Evolutionary conservation across 2,888 invertebrate species (phyloP).

Genomic region (Trachelus tabidus): DNA sequence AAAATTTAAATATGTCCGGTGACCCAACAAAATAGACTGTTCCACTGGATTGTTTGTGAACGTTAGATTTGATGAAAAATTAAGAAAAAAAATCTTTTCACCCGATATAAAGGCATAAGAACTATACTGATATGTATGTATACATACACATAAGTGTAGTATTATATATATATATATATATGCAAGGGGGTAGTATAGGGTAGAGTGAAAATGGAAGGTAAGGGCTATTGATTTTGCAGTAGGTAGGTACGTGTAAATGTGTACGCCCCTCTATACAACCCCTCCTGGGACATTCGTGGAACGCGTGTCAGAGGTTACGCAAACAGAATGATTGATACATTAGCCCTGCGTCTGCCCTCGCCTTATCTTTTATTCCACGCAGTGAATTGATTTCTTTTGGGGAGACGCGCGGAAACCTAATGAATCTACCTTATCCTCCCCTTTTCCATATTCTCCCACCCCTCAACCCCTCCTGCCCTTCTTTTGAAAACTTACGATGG

Average conservation of each 20-base stretch:
- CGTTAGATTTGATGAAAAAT: background rate
- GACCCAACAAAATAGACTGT: too few relatives aligned
- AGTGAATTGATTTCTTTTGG: conserved; percentile 35
- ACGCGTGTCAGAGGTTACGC: conserved; percentile 58
- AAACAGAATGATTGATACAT: conserved; percentile 50
- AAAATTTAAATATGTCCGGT: background rate
- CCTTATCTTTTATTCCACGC: conserved; percentile 31
- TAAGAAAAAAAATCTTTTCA: background rate
- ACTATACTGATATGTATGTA: background rate
- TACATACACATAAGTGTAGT: background rate
- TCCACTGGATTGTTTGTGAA: background rate
- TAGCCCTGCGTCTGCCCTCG: conserved; percentile 33
- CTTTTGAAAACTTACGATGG: conserved; percentile 4
- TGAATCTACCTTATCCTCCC: conserved; percentile 1
- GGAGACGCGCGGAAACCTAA: conserved; percentile 15
- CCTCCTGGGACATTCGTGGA: conserved; percentile 18
- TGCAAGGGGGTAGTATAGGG: background rate
- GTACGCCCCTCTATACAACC: background rate
- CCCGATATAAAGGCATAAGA: background rate
- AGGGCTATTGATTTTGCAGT: conserved; percentile 38
- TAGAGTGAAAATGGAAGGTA: conserved; percentile 21
- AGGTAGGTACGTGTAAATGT: background rate
- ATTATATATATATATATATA: background rate
- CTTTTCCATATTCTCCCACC: background rate
- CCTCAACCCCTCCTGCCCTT: conserved; percentile 20